Percentiles rank a stretch among this genome's conserved stretches.
phyloP scores from a whole-genome alignment of 2,113 vertebrate genomes.

The Thermophis baileyi region DNA sequence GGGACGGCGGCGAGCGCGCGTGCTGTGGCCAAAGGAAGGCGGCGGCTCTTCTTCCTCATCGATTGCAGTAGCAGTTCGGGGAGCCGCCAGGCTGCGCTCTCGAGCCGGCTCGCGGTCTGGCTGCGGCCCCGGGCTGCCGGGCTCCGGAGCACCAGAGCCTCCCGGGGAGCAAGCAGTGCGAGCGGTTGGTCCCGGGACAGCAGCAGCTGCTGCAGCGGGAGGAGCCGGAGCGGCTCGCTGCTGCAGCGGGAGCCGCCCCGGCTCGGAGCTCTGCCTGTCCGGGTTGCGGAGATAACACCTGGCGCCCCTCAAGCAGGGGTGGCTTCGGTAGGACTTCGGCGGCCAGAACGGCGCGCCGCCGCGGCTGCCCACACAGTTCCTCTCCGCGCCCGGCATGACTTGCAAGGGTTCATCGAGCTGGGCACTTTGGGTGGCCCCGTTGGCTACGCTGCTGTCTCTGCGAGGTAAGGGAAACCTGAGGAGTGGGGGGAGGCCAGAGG shows the following conservation, averaged over 20 bases:
- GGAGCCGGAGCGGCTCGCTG: slow-evolving; percentile 30
- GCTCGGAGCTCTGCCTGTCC: slow-evolving; percentile 10
- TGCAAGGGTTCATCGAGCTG: slow-evolving; percentile 40
- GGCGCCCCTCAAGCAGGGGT: not conserved
- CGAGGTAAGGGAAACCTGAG: slow-evolving; percentile 60
- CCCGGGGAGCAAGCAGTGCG: slow-evolving; percentile 13
- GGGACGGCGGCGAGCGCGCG: not conserved
- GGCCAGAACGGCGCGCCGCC: slow-evolving; percentile 7
- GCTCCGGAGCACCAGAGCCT: slow-evolving; percentile 23
- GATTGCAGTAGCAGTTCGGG: not conserved
- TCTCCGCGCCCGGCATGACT: slow-evolving; percentile 61
- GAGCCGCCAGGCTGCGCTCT: slow-evolving; percentile 65
- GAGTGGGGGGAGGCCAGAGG: not conserved
- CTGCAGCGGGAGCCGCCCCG: slow-evolving; percentile 31
- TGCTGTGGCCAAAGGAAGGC: not conserved
- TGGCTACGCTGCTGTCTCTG: slow-evolving; percentile 64
- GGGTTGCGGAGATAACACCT: slow-evolving; percentile 14
- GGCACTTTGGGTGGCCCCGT: slow-evolving; percentile 62
- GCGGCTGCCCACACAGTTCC: slow-evolving; percentile 16
- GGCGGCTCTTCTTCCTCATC: not conserved
- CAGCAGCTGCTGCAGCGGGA: slow-evolving; percentile 8
- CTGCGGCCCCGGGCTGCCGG: slow-evolving; percentile 39
- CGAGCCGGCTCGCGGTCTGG: slow-evolving; percentile 35
- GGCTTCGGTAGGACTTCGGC: not conserved
- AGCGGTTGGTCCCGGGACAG: slow-evolving; percentile 41